Percentiles rank a stretch among this genome's conserved stretches.
These are phyloP conservation scores for Aspiorhynchus laticeps DNA, from an alignment of 2,113 vertebrate species.

Conservation along the genomic window DNA sequence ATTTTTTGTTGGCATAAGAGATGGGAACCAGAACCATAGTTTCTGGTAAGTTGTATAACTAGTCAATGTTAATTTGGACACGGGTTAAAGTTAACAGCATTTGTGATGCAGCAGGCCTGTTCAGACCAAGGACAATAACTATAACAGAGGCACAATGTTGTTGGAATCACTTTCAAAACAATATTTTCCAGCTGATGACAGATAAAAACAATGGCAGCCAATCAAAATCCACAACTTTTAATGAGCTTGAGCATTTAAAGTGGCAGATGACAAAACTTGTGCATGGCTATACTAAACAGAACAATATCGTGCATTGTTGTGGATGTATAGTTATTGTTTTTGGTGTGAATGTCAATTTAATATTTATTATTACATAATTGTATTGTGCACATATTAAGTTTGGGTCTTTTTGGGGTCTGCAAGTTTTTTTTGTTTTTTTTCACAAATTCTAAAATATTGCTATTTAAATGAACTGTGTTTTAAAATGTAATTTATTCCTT, in stretches of 20 bases:
- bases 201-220: not conserved
- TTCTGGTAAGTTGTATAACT: not conserved
- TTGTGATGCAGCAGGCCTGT: not conserved
- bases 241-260: no score
- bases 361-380: not conserved
- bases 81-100: not conserved
- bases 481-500: not conserved
- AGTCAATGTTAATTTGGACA: not conserved
- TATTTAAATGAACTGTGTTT: not conserved
- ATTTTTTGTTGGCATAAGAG: not conserved
- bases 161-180: no score
- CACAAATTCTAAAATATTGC: no score
- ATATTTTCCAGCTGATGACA: no score
- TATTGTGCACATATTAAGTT: no score
- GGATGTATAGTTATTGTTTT: not conserved
- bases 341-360: not conserved
- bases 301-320: not conserved
- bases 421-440: no score
- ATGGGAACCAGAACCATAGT: not conserved
- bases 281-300: no score
- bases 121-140: no score
- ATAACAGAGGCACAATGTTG: no score
- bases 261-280: no score
- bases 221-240: not conserved
- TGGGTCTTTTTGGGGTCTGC: no score